phyloP scores from a whole-genome alignment of 2,113 vertebrate species.

The Oxyura jamaicensis region DNA sequence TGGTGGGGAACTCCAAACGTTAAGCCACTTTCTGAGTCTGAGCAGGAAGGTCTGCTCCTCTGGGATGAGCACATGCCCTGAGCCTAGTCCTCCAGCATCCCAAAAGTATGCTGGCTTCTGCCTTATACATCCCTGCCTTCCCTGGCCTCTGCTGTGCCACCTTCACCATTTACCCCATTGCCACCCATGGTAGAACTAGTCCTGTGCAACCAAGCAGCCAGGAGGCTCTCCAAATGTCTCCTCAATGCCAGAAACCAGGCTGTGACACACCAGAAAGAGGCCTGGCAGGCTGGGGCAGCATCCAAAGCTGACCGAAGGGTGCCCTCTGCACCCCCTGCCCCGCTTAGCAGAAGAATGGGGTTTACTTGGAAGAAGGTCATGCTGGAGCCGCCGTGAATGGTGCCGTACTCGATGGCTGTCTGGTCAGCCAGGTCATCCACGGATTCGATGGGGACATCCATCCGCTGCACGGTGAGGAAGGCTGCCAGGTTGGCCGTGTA shows the following conservation, averaged over 20 bases:
- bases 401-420: constrained; percentile 96
- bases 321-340: neutral
- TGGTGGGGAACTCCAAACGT: neutral
- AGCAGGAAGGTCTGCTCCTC: neutral
- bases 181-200: neutral
- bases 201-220: neutral
- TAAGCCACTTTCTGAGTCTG: neutral
- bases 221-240: neutral
- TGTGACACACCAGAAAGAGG: neutral
- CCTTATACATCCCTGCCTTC: neutral
- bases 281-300: neutral
- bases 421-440: constrained; percentile 98
- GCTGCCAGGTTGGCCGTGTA: constrained; percentile 97
- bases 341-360: neutral
- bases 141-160: neutral
- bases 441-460: constrained; percentile 97
- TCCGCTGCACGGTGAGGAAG: constrained; percentile 95
- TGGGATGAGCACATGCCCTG: neutral
- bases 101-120: neutral
- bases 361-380: constrained; percentile 99
- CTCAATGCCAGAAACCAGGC: neutral
- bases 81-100: neutral
- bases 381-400: constrained; percentile 96
- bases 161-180: neutral
- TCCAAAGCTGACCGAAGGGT: neutral